A percentile compares a stretch with the other conserved stretches of the same genome.
Conservation (phyloP, 1,140 invertebrate genomes). For the Bacillus rossius region DNA sequence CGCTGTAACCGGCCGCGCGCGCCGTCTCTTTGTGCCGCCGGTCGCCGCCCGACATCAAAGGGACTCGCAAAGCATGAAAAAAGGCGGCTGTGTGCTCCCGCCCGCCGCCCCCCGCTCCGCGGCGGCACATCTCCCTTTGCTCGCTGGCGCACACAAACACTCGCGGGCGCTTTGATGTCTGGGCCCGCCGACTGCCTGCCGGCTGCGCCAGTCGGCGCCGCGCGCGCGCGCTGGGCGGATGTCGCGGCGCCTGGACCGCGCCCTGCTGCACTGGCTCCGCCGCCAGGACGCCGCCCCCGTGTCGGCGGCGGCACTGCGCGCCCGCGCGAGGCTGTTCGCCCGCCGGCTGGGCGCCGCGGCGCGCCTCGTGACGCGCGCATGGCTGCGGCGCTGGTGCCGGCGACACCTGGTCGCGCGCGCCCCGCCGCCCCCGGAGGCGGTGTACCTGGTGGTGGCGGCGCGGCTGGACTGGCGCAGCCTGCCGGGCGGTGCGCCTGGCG, state of each 20-base stretch:
- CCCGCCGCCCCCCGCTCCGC: not conserved
- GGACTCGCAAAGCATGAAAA: too few species aligned
- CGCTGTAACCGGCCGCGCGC: not conserved
- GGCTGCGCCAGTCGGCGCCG: not conserved
- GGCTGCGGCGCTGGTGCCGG: slow-evolving; percentile 21
- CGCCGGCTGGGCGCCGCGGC: slow-evolving; percentile 19
- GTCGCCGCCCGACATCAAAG: not conserved
- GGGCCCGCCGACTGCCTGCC: not conserved
- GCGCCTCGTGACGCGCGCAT: slow-evolving; percentile 10
- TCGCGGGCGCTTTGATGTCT: not conserved
- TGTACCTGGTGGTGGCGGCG: slow-evolving; percentile 44
- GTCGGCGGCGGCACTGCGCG: slow-evolving; percentile 16
- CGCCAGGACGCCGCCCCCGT: not conserved
- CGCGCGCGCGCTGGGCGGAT: slow-evolving; percentile 9
- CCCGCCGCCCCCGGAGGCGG: slow-evolving; percentile 19
- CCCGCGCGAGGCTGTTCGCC: slow-evolving; percentile 21
- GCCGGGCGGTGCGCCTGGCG: slow-evolving; percentile 35
- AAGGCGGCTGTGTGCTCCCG: not conserved
- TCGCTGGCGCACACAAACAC: not conserved
- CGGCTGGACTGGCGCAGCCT: slow-evolving; percentile 45
- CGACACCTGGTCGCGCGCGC: slow-evolving; percentile 18
- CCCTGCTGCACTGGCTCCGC: slow-evolving; percentile 29
- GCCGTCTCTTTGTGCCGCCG: not conserved
- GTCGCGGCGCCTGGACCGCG: slow-evolving; percentile 25
- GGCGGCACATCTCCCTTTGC: not conserved